Conservation (phyloP, 2,797 vertebrate genomes). For the Urocyon cinereoargenteus region DNA sequence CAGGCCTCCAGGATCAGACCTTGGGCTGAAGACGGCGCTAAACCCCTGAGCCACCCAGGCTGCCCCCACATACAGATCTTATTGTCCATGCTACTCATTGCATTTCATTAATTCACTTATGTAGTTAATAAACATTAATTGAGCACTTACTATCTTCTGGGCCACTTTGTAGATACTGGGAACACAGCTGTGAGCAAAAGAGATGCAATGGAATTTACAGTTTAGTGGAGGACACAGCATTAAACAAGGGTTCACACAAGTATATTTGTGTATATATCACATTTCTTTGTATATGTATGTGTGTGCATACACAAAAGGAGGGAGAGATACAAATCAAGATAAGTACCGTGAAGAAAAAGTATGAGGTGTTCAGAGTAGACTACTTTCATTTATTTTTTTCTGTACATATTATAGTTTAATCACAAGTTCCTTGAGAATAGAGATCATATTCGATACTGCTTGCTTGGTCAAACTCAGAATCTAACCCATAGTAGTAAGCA, state of each 20-base stretch:
- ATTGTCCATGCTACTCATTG: neutral
- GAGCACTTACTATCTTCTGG: neutral
- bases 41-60: no score
- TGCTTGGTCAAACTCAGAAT: conserved; percentile 25
- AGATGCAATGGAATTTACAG: neutral
- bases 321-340: neutral
- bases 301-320: neutral
- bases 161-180: neutral
- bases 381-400: neutral
- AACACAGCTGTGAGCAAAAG: neutral
- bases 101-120: neutral
- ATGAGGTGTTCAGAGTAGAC: neutral
- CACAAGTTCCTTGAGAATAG: neutral
- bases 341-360: neutral
- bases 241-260: neutral
- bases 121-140: neutral
- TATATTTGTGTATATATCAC: neutral
- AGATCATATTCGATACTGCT: neutral
- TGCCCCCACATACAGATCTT: neutral
- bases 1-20: no score
- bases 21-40: no score
- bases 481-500: neutral
- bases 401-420: neutral
- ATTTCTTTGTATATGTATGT: neutral
- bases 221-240: neutral